Evolutionary conservation across 1,140 invertebrate genomes (phyloP).

Genomic region (Luehdorfia chinensis): DNA sequence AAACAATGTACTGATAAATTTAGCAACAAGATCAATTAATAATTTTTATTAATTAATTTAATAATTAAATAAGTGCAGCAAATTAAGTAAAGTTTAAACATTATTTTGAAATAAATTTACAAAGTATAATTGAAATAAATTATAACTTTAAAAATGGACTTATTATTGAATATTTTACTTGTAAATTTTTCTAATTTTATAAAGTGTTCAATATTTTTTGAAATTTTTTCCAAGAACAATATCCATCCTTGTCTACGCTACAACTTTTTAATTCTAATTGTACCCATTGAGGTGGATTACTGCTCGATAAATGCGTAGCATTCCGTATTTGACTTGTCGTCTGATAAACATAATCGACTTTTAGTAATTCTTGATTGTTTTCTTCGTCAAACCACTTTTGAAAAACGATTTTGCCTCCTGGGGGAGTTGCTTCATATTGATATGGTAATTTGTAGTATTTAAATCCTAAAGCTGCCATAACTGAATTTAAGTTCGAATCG

Average conservation of each 20-base stretch:
- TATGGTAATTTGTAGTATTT: constrained; percentile 39
- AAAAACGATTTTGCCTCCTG: constrained; percentile 61
- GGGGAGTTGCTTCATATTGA: constrained; percentile 47
- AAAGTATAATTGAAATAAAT: too few species aligned
- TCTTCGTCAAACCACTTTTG: constrained; percentile 48
- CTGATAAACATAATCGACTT: constrained; percentile 53
- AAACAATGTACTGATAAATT: too few species aligned
- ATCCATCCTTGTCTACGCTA: constrained; percentile 31
- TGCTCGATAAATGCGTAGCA: constrained; percentile 29
- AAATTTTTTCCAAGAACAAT: constrained; percentile 52
- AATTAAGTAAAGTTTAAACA: too few species aligned
- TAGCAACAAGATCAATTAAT: too few species aligned
- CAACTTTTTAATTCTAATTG: constrained; percentile 43
- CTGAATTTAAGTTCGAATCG: constrained; percentile 39
- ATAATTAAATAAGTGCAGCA: too few species aligned
- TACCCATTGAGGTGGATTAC: constrained; percentile 40
- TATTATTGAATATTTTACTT: too few species aligned
- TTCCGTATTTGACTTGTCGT: constrained; percentile 43
- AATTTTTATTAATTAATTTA: too few species aligned
- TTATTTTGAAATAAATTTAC: too few species aligned
- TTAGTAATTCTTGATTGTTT: constrained; percentile 33
- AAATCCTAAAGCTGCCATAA: constrained; percentile 41
- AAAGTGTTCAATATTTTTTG: constrained; percentile 26
- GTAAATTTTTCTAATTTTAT: too few species aligned
- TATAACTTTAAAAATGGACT: too few species aligned